Conservation (phyloP, 2,888 invertebrate species). For the Labia minor region DNA sequence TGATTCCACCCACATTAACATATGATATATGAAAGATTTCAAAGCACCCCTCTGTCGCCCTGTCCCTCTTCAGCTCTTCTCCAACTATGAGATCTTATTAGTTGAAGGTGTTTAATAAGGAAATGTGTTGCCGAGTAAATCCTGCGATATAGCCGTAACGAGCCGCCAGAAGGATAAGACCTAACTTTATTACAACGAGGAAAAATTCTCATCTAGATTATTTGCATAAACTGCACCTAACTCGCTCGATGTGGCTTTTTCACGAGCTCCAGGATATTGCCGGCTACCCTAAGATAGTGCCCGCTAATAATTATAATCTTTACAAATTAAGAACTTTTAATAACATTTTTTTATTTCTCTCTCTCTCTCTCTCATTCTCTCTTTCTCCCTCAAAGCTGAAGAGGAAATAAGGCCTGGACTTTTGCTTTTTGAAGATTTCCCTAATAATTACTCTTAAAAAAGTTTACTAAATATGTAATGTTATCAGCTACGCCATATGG, state of each 20-base stretch:
- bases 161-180: conserved; percentile 33
- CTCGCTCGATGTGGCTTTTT: conserved; percentile 3
- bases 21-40: conserved; percentile 8
- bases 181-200: conserved; percentile 36
- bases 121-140: conserved; percentile 37
- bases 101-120: conserved; percentile 39
- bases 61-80: neutral
- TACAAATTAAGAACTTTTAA: conserved; percentile 38
- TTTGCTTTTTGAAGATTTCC: neutral
- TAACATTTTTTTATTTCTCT: conserved; percentile 22
- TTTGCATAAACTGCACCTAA: conserved; percentile 41
- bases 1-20: conserved; percentile 13
- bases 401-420: too few relatives aligned
- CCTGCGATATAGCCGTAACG: conserved; percentile 25
- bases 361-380: neutral
- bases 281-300: conserved; percentile 34
- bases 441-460: conserved; percentile 4
- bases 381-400: too few relatives aligned
- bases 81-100: conserved; percentile 34
- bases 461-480: neutral
- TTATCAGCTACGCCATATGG: neutral
- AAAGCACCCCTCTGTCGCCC: too few relatives aligned
- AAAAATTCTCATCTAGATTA: conserved; percentile 41
- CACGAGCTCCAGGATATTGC: conserved; percentile 25
- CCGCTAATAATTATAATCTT: conserved; percentile 39